These are phyloP conservation scores for Danaus plexippus DNA, from an alignment of 1,140 invertebrate genomes.

Conservation along the genomic window DNA sequence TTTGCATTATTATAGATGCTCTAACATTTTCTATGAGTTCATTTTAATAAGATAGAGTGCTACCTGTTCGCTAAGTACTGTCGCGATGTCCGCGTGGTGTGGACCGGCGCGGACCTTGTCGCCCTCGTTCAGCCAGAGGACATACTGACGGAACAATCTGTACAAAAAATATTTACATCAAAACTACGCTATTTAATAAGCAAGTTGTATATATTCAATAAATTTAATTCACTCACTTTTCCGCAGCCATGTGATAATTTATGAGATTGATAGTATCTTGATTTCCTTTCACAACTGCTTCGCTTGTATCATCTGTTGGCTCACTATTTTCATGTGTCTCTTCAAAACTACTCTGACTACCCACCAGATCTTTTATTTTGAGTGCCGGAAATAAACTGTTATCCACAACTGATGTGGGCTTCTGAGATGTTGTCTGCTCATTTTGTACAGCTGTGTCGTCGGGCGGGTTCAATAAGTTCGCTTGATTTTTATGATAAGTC, in stretches of 20 bases:
- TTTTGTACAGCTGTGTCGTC: conserved; percentile 3
- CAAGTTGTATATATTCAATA: neutral
- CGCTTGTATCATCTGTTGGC: conserved; percentile 5
- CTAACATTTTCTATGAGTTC: neutral
- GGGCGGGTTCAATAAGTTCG: conserved; percentile 21
- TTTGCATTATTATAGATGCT: no score
- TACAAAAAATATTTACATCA: conserved; percentile 3
- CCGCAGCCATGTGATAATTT: conserved; percentile 38
- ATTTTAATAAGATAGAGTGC: neutral
- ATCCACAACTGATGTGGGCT: conserved; percentile 17
- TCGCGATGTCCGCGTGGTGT: conserved; percentile 39
- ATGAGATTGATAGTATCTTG: conserved; percentile 25
- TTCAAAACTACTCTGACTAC: conserved; percentile 16
- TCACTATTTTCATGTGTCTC: neutral
- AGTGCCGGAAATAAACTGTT: conserved; percentile 29
- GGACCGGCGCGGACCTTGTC: conserved; percentile 30
- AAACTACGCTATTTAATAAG: neutral
- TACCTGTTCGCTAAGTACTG: conserved; percentile 42
- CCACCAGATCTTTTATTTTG: conserved; percentile 41
- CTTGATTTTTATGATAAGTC: conserved; percentile 37
- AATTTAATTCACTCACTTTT: conserved; percentile 36
- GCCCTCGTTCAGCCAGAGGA: conserved; percentile 39
- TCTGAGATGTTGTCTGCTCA: conserved; percentile 4
- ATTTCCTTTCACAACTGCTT: conserved; percentile 14
- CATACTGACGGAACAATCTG: conserved; percentile 40